phyloP scores from a whole-genome alignment of 2,797 vertebrate species.

The Xenopus petersii region DNA sequence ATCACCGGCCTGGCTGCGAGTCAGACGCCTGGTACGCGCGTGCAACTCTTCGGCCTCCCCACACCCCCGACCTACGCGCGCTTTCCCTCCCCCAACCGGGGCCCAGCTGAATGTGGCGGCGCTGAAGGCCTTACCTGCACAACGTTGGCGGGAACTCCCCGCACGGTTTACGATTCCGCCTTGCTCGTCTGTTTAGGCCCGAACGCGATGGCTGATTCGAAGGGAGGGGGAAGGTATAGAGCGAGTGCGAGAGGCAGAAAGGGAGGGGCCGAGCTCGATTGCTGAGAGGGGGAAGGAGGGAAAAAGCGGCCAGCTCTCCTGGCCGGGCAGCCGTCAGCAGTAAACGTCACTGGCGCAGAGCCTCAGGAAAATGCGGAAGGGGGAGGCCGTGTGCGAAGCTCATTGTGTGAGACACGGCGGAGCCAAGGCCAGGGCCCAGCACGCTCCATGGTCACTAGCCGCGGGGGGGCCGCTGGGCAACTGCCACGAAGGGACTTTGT shows the following conservation, averaged over 20 bases:
- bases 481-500: too few species aligned
- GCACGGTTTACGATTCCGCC: slow-evolving; percentile 44
- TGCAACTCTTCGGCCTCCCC: neutral
- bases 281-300: slow-evolving; percentile 73
- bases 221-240: slow-evolving; percentile 53
- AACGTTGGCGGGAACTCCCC: slow-evolving; percentile 49
- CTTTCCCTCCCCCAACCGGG: slow-evolving; percentile 52
- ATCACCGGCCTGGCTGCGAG: neutral
- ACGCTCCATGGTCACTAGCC: too few species aligned
- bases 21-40: too few species aligned
- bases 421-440: slow-evolving; percentile 50
- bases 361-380: slow-evolving; percentile 92
- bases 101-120: slow-evolving; percentile 48
- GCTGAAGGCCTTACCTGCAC: slow-evolving; percentile 50
- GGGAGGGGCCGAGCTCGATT: slow-evolving; percentile 80
- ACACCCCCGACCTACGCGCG: neutral
- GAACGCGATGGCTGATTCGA: slow-evolving; percentile 55
- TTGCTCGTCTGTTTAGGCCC: slow-evolving; percentile 43
- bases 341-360: slow-evolving; percentile 91
- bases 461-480: neutral
- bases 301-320: slow-evolving; percentile 88
- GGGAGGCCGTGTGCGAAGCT: slow-evolving; percentile 52
- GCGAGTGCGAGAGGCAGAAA: slow-evolving; percentile 58
- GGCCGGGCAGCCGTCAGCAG: slow-evolving; percentile 88
- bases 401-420: neutral